Percentiles rank a stretch among this genome's conserved stretches.
These are phyloP conservation scores for Aporrectodea caliginosa DNA, from an alignment of 1,140 invertebrate genomes.

Conservation along the genomic window DNA sequence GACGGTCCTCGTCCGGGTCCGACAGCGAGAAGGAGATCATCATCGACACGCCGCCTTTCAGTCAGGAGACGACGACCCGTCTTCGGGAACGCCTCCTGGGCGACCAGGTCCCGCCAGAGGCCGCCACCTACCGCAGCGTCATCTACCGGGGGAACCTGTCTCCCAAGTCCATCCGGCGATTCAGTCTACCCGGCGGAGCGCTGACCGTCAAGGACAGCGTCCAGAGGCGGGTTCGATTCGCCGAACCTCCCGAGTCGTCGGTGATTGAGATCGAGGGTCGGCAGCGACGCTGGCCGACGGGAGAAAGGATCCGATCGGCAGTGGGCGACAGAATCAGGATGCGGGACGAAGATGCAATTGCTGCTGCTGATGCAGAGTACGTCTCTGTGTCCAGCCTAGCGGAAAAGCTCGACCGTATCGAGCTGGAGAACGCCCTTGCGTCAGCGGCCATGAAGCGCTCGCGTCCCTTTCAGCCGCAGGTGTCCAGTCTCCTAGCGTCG, in stretches of 20 bases:
- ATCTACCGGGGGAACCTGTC: background rate
- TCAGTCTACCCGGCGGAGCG: conserved; percentile 14
- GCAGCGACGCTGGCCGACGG: background rate
- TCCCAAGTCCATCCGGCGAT: conserved; percentile 10
- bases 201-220: background rate
- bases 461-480: background rate
- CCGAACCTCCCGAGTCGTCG: conserved; percentile 26
- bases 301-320: background rate
- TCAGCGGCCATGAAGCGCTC: background rate
- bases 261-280: conserved; percentile 28
- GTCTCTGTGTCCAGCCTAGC: conserved; percentile 6
- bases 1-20: background rate
- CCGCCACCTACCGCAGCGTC: background rate
- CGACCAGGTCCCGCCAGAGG: background rate
- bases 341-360: background rate
- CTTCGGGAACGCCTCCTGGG: too few species aligned
- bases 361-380: background rate
- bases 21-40: background rate
- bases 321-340: too few species aligned
- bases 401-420: conserved; percentile 21
- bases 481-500: background rate
- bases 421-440: conserved; percentile 22
- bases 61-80: background rate
- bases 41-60: background rate
- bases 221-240: conserved; percentile 20